Base-by-base conservation (phyloP, 1,140 invertebrate genomes). In the Ctenoplectra terminalis region DNA sequence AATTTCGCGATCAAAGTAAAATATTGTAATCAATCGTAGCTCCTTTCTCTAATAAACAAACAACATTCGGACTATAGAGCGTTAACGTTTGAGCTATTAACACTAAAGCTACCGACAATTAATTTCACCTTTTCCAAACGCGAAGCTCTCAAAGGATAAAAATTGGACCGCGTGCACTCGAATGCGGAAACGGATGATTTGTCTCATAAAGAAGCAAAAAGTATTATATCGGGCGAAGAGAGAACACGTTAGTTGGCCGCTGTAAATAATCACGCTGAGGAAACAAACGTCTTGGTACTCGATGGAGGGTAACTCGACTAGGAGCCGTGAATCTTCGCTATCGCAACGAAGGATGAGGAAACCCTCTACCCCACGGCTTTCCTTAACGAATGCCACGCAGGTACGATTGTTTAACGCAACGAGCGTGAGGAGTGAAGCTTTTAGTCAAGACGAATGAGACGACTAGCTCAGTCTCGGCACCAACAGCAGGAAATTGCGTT, bases 401-500 rank as follows among this genome's bases (percentile, higher is more conserved):
- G 89, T 90, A 86, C 84, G 82, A 90, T 90, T 90, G 89, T 89
- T 90, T 90, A 90, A 90, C 86, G 86, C 88, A 88, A 83, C 80
- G 72, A 89, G 82, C 81, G 83, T 83, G 87, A 90, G 84, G 81
- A 90, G 80, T 71, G 85, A 86, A 86, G 90, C 89, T 90, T 89
- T 90, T 89, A 90, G 87, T 87, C 87, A 88, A 90, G 90, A 90
- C 88, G 86, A 89, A 88, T 90, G 86, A 90, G 82, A 86, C 84
- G 81, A 90, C 81, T 85, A 76, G 88, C 87, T 88, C 86, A 82
- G 86, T 86, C 87, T 86, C 87, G 71, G 86, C 81, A 84, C 70
- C 85, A 87, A 86, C 80, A 83, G 88, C 90, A 90, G 90, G 90
- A 91, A 91, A 91, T 91, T 91, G 90, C 90, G 88, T 91, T 91